These are phyloP conservation scores for Axinella damicornis DNA, from an alignment of 37 sponge, comb jelly and placozoan species.

Conservation along the genomic window DNA sequence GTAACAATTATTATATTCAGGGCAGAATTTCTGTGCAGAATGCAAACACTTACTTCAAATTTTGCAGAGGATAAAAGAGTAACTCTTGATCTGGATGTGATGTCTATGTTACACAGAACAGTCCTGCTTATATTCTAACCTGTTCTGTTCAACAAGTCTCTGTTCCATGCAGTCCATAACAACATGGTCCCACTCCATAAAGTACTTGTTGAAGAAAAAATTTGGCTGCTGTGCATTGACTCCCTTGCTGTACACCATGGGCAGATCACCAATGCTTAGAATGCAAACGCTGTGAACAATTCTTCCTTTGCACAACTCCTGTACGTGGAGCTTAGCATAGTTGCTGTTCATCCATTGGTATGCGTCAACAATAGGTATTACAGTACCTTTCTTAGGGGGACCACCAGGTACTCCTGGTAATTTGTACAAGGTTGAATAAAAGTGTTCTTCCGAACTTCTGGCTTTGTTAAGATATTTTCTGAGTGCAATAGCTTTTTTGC, in stretches of 20 bases:
- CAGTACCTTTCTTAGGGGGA: too few species aligned
- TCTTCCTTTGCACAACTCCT: neutral
- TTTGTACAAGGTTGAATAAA: conserved; percentile 31
- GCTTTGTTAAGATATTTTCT: neutral
- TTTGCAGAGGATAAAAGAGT: too few species aligned
- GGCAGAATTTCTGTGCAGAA: too few species aligned
- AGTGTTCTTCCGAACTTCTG: conserved; percentile 33
- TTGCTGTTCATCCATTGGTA: too few species aligned
- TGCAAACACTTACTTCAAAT: too few species aligned
- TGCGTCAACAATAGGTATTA: too few species aligned
- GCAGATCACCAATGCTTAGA: neutral
- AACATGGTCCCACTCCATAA: conserved; percentile 40
- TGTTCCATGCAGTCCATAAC: conserved; percentile 65
- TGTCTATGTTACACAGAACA: conserved; percentile 16
- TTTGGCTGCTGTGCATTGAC: neutral
- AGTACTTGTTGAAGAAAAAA: conserved; percentile 65
- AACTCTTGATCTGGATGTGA: too few species aligned
- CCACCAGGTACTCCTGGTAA: conserved; percentile 38
- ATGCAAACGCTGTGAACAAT: conserved; percentile 13
- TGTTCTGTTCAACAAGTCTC: conserved; percentile 28
- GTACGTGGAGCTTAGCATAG: neutral
- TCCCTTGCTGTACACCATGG: neutral
- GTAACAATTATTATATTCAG: too few species aligned
- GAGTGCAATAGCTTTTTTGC: neutral
- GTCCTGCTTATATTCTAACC: conserved; percentile 24